A percentile compares a stretch with the other conserved stretches of the same genome.
These are phyloP conservation scores for Xenopus borealis DNA, from an alignment of 2,113 vertebrate species.

Conservation along the genomic window DNA sequence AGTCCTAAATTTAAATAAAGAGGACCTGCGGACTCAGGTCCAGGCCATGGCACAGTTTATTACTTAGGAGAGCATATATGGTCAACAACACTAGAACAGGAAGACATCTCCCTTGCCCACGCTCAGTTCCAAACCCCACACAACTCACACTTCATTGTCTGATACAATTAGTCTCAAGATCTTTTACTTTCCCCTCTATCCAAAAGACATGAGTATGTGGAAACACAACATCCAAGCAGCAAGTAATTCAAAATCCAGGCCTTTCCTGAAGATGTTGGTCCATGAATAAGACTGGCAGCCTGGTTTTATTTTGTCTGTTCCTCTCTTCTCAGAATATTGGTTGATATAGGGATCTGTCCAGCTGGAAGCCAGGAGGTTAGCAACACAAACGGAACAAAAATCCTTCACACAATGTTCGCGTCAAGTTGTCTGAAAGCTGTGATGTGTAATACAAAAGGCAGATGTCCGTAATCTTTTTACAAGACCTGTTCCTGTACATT, in stretches of 20 bases:
- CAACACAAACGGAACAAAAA: slow-evolving; percentile 1
- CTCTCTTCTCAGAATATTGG: slow-evolving; percentile 22
- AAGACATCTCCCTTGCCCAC: no score
- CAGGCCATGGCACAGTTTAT: no score
- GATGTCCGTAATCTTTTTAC: slow-evolving; percentile 38
- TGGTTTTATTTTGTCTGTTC: slow-evolving; percentile 1
- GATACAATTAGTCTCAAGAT: background rate
- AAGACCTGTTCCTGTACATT: slow-evolving; percentile 22
- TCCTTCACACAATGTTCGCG: slow-evolving; percentile 13
- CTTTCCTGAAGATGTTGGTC: slow-evolving; percentile 13
- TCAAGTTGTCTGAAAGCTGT: slow-evolving; percentile 12
- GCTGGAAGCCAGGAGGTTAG: slow-evolving; percentile 10
- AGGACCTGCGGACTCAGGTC: no score
- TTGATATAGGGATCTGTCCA: slow-evolving; percentile 9
- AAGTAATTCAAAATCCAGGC: slow-evolving; percentile 22
- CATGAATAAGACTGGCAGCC: slow-evolving; percentile 16
- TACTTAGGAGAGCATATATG: no score
- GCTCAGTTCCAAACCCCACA: no score
- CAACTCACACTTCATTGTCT: no score
- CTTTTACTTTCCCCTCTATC: background rate
- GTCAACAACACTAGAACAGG: no score
- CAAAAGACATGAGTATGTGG: slow-evolving; percentile 20
- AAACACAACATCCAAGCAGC: slow-evolving; percentile 7
- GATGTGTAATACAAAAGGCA: slow-evolving; percentile 35
- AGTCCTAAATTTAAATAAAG: no score